Evolutionary conservation across 2,888 invertebrate genomes (phyloP).

Genomic region (Sesia bembeciformis): DNA sequence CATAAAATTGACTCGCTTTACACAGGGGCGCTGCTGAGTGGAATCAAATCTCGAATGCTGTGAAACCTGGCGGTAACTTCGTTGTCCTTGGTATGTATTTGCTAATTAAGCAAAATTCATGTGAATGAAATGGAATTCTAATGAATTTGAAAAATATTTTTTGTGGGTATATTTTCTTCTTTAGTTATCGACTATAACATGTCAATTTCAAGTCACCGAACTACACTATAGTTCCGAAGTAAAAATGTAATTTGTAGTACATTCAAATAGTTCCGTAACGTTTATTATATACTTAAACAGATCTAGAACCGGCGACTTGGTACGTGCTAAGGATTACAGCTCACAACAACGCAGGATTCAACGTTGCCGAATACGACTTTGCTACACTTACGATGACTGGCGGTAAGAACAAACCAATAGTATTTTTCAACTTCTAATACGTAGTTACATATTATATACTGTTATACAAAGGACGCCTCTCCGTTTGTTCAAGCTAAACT

Average conservation of each 20-base stretch:
- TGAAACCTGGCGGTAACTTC: slow-evolving; percentile 92
- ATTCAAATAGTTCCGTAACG: background rate
- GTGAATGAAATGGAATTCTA: too few relatives aligned
- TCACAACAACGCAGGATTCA: slow-evolving; percentile 96
- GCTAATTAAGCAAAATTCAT: too few relatives aligned
- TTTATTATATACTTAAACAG: slow-evolving; percentile 33
- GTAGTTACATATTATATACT: too few relatives aligned
- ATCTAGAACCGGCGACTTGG: slow-evolving; percentile 95
- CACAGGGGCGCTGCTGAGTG: slow-evolving; percentile 87
- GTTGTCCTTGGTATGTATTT: slow-evolving; percentile 78
- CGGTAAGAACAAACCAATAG: slow-evolving; percentile 76
- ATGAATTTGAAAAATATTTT: too few relatives aligned
- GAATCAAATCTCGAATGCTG: slow-evolving; percentile 95
- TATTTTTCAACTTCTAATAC: too few relatives aligned
- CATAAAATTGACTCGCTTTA: too few relatives aligned
- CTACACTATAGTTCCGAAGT: too few relatives aligned
- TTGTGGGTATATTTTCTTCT: background rate
- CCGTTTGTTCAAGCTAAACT: too few relatives aligned
- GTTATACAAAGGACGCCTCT: too few relatives aligned
- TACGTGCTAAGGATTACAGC: slow-evolving; percentile 93
- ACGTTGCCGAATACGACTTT: slow-evolving; percentile 96
- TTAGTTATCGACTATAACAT: too few relatives aligned
- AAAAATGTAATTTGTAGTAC: background rate
- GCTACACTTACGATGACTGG: slow-evolving; percentile 95
- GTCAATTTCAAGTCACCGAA: too few relatives aligned